These are phyloP conservation scores for Arenaria interpres DNA, from an alignment of 2,113 vertebrate genomes.

Conservation along the genomic window DNA sequence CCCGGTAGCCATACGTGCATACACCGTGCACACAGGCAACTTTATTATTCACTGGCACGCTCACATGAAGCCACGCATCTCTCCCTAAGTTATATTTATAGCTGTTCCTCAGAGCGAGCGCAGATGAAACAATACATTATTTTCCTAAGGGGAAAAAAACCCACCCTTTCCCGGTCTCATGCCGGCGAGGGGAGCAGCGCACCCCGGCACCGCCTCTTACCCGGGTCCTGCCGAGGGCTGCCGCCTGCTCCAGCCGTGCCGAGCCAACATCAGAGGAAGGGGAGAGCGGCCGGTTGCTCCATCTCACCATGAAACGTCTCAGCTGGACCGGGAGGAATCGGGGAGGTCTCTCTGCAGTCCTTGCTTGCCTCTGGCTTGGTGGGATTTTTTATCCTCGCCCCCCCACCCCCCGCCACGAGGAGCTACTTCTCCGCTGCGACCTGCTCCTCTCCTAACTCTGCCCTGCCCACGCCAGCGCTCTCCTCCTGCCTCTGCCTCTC, in stretches of 20 bases:
- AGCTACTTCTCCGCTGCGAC: slow-evolving; percentile 16
- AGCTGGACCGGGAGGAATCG: not conserved
- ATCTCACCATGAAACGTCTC: slow-evolving; percentile 30
- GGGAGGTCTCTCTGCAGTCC: slow-evolving; percentile 15
- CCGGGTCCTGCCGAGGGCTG: slow-evolving; percentile 51
- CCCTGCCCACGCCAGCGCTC: slow-evolving; percentile 27
- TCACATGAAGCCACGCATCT: slow-evolving; percentile 32
- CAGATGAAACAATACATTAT: slow-evolving; percentile 34
- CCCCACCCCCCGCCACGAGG: not conserved
- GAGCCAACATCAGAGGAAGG: slow-evolving; percentile 44
- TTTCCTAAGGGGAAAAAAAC: not conserved
- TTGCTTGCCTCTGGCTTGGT: not conserved
- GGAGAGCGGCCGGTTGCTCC: slow-evolving; percentile 4
- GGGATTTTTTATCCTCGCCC: not conserved
- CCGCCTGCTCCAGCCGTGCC: slow-evolving; percentile 31
- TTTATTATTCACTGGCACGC: slow-evolving; percentile 41
- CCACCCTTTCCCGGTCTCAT: not conserved
- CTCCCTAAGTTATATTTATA: slow-evolving; percentile 56
- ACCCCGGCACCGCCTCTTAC: slow-evolving; percentile 54
- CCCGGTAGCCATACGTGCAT: not conserved
- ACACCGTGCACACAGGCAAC: slow-evolving; percentile 10
- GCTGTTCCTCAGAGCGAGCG: slow-evolving; percentile 5
- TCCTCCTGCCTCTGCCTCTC: slow-evolving; percentile 59
- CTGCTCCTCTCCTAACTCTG: slow-evolving; percentile 57
- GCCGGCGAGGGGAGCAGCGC: not conserved